Evolutionary conservation across 2,888 invertebrate genomes (phyloP), one percentile per base, ranked within the genome.

Genomic region (Brachycybe producta): DNA sequence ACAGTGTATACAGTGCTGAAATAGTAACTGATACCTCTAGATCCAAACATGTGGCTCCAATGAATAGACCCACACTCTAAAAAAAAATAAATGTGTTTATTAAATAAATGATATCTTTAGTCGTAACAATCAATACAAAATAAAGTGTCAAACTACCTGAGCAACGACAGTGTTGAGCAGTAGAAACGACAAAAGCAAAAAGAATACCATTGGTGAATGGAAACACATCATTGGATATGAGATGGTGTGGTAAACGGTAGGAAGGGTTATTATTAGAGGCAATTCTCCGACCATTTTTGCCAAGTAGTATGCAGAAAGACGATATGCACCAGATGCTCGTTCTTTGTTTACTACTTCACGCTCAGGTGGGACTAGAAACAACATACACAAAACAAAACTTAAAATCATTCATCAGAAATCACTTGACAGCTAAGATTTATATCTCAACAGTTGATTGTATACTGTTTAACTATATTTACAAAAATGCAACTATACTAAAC

Each of bases 251-350:
- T 82, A 83, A 61, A 82, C 75, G 38, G 81, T 78, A 52, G 84
- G 84, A 61, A 83, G 68, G 34, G 81, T 77, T 59, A 84, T 73
- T 38, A 80, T 79, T 57, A 84, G 65, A 7, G 84, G 84, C 60
- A 83, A 65, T 66, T 85, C 84, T 52, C 83, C 82, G 54, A 80
- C 75, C 80, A 82, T 82, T 69, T 84, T 84, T 53, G 84, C 82
- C 63, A 83, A 65, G 67, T 83, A 84, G 64, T 84, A 85, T 32
- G 84, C 82, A 7, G 82, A 82, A 46, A 84, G 69, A 49, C 84
- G 73, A 63, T 84, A 85, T 30, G 82, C 79, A 42, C 84, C 84
- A 13, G 82, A 79, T 57, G 78, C 73, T 52, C 84, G 72, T 65
- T 85, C 84, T 64, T 84, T 84, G 65, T 79, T 79, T 56, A 84